Conservation (phyloP, 2,113 vertebrate species). For the Corythoichthys haematopterus region DNA sequence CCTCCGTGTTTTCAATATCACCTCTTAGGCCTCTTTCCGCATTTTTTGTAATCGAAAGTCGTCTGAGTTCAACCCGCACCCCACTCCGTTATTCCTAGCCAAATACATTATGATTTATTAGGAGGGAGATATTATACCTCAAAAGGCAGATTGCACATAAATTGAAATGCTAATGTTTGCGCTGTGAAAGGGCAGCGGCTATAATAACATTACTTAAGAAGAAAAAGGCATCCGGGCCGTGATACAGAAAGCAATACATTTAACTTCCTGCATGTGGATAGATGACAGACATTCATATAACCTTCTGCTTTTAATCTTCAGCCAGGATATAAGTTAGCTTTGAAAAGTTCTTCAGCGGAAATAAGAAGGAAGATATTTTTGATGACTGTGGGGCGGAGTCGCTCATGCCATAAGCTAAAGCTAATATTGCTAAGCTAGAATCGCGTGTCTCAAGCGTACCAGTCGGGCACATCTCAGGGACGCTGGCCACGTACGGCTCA, state of each 20-base stretch:
- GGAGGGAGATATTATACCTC: slow-evolving; percentile 52
- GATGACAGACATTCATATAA: slow-evolving; percentile 53
- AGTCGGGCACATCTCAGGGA: slow-evolving; percentile 88
- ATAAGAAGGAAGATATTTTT: not conserved
- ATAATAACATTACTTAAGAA: slow-evolving; percentile 62
- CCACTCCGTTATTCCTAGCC: slow-evolving; percentile 35
- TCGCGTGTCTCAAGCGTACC: slow-evolving; percentile 69
- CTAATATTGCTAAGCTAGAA: not conserved
- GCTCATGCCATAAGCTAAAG: not conserved
- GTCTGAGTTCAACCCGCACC: slow-evolving; percentile 34
- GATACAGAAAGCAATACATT: slow-evolving; percentile 55
- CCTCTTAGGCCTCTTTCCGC: slow-evolving; percentile 33
- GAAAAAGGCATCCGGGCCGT: slow-evolving; percentile 41
- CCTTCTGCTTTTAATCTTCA: slow-evolving; percentile 35
- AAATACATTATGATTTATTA: slow-evolving; percentile 67
- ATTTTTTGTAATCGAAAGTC: slow-evolving; percentile 27
- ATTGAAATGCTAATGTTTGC: slow-evolving; percentile 71
- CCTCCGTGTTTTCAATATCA: slow-evolving; percentile 31
- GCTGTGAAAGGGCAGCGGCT: slow-evolving; percentile 59
- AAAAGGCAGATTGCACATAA: slow-evolving; percentile 68
- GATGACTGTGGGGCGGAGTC: not conserved
- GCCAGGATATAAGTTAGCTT: slow-evolving; percentile 29
- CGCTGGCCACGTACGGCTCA: slow-evolving; percentile 82
- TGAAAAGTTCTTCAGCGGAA: slow-evolving; percentile 4
- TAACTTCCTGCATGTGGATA: slow-evolving; percentile 52